A percentile compares a stretch with the other conserved stretches of the same genome.
phyloP scores from a whole-genome alignment of 2,888 invertebrate genomes.

The Caenorhabditis japonica region DNA sequence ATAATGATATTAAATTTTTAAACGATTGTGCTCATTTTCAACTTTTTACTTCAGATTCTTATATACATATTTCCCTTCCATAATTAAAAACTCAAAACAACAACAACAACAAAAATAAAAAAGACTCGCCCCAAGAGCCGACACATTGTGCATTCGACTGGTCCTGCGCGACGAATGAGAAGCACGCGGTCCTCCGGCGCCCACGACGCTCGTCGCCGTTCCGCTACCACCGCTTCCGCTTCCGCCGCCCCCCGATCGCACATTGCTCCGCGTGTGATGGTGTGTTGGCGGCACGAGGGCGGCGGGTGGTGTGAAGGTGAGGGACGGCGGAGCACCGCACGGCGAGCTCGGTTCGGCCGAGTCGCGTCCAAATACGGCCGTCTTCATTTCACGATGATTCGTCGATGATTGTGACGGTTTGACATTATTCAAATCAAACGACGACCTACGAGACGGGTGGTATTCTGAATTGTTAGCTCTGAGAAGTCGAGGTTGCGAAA shows the following conservation, averaged over 20 bases:
- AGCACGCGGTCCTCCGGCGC: conserved; percentile 39
- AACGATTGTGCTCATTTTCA: too few species aligned
- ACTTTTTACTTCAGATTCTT: too few species aligned
- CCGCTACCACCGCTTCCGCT: conserved; percentile 28
- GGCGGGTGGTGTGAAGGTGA: conserved; percentile 73
- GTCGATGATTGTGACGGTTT: too few species aligned
- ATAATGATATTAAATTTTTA: too few species aligned
- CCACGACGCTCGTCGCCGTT: conserved; percentile 30
- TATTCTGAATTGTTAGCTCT: too few species aligned
- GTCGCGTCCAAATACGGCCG: conserved; percentile 71
- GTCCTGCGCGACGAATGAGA: conserved; percentile 57
- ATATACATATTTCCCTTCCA: too few species aligned
- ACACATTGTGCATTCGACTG: conserved; percentile 72
- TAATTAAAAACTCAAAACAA: too few species aligned
- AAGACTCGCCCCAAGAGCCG: conserved; percentile 46
- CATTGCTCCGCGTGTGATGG: conserved; percentile 34
- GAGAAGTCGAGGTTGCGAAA: too few species aligned
- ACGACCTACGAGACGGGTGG: too few species aligned
- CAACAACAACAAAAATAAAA: too few species aligned
- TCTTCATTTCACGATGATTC: conserved; percentile 69
- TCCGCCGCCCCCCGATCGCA: conserved; percentile 11
- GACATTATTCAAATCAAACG: too few species aligned
- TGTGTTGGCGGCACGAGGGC: conserved; percentile 61
- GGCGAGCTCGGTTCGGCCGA: conserved; percentile 61
- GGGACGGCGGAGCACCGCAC: conserved; percentile 68